These are phyloP conservation scores for Drosophila sp. DNA, from an alignment of 1,140 invertebrate genomes.

Conservation along the genomic window DNA sequence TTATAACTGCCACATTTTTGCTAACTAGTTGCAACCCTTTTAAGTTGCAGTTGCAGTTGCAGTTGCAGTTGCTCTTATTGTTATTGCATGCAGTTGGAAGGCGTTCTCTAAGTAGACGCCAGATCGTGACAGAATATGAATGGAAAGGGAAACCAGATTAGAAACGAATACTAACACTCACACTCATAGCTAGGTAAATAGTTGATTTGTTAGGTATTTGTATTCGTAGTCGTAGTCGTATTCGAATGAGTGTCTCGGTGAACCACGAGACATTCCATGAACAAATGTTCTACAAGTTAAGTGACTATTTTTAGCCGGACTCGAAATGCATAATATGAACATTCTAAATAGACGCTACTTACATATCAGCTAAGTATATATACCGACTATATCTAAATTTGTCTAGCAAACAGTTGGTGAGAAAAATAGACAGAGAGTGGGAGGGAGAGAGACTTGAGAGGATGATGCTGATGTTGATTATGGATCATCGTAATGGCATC, in stretches of 20 bases:
- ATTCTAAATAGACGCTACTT: constrained; percentile 10
- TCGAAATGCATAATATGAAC: constrained; percentile 16
- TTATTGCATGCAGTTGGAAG: no score
- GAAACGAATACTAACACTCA: constrained; percentile 16
- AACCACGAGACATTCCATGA: constrained; percentile 21
- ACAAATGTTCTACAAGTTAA: constrained; percentile 15
- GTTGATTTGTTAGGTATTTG: not conserved
- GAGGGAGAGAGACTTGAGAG: not conserved
- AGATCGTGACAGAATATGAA: constrained; percentile 73
- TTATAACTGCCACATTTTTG: no score
- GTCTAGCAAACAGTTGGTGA: constrained; percentile 18
- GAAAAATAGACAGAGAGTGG: not conserved
- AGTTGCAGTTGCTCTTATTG: not conserved
- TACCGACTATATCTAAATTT: constrained; percentile 21
- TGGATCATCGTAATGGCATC: constrained; percentile 50
- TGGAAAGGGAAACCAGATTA: constrained; percentile 72
- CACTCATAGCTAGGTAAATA: not conserved
- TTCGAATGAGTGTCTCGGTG: not conserved
- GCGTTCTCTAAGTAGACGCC: constrained; percentile 1
- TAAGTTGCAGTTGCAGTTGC: not conserved
- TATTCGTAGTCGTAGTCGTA: no score
- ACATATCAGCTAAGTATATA: constrained; percentile 12
- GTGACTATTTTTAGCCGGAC: constrained; percentile 33
- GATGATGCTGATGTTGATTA: constrained; percentile 27
- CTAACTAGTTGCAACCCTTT: not conserved